Evolutionary conservation across 2,113 vertebrate species (phyloP), one percentile per base, ranked within the genome.

Genomic region (Climacteris rufus): DNA sequence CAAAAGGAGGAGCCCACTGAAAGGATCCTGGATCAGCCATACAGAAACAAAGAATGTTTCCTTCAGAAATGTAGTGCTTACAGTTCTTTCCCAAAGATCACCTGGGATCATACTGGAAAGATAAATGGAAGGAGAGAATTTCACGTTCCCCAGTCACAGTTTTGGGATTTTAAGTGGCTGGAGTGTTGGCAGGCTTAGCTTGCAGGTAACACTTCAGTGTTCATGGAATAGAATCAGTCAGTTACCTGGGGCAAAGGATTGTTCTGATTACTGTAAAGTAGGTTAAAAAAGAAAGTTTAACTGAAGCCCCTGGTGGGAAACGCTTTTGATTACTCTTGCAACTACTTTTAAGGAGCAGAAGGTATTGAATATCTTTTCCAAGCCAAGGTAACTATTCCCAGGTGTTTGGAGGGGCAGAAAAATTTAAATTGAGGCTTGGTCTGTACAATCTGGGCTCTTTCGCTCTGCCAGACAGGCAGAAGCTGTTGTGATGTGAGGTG

Each of bases 131-230:
- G 18, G 15, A 84, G 18, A 47, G 25, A 39, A 72, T 60, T 45
- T 52, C 15, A 24, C 0, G 0, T 54, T 83, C 24, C 56, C 6
- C 17, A 4, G 22, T 17, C 20, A 7, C 16, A 13, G 11, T 45
- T 54, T 50, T 15, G 7, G 17, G n/a, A 42, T 57, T 83, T 83
- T 22, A 52, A 52, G 21, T 7, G 37, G 49, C 19, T 42, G 60
- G n/a, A 8, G 22, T 33, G 9, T 12, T 63, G 27, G 39, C 49
- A 59, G 40, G 39, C 0, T 1, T 15, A 56, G 33, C 33, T 83
- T 42, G 49, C n/a, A 59, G 53, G 4, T 64, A 72, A 21, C 10
- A 2, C 44, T 40, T 49, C 7, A 68, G 30, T 6, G 10, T 72
- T 86, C 19, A 8, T 11, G 33, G 8, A 30, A 54, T n/a, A 31